Evolutionary conservation across 1,140 invertebrate species (phyloP).

Genomic region (Drosophila santomea): DNA sequence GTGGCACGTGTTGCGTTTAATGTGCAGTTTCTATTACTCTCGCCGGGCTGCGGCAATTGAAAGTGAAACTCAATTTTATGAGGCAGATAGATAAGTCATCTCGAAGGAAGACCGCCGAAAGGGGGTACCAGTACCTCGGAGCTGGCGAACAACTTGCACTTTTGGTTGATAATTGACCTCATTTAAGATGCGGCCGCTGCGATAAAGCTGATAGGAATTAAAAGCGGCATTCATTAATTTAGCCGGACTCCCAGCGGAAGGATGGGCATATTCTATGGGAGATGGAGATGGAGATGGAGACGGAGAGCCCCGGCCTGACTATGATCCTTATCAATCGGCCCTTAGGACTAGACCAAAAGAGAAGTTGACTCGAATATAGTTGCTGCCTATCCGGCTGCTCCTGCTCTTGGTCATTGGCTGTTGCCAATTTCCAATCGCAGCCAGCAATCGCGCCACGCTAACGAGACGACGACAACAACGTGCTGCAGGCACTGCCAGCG

Average conservation of each 20-base stretch:
- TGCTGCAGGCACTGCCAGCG: constrained; percentile 68
- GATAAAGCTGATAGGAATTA: constrained; percentile 78
- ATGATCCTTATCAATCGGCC: constrained; percentile 76
- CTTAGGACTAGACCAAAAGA: constrained; percentile 77
- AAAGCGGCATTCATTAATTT: constrained; percentile 82
- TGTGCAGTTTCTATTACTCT: constrained; percentile 83
- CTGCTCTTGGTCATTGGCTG: constrained; percentile 45
- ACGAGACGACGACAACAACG: constrained; percentile 78
- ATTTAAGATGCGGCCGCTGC: constrained; percentile 69
- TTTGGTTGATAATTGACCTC: constrained; percentile 80
- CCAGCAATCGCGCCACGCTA: constrained; percentile 75
- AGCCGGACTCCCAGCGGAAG: constrained; percentile 37
- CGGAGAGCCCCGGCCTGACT: constrained; percentile 41
- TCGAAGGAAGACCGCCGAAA: constrained; percentile 15
- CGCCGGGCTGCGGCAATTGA: constrained; percentile 60
- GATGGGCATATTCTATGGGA: constrained; percentile 18
- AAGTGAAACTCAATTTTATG: constrained; percentile 79
- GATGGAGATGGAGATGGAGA: constrained; percentile 2
- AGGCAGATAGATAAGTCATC: constrained; percentile 42
- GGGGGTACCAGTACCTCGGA: constrained; percentile 3
- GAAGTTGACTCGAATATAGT: constrained; percentile 33
- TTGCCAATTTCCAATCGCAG: constrained; percentile 78
- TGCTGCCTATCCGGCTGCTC: constrained; percentile 34
- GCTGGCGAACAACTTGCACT: constrained; percentile 70
- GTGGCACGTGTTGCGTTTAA: constrained; percentile 81